Base-by-base conservation (phyloP, 2,113 vertebrate genomes). In the Acrocephalus arundinaceus region DNA sequence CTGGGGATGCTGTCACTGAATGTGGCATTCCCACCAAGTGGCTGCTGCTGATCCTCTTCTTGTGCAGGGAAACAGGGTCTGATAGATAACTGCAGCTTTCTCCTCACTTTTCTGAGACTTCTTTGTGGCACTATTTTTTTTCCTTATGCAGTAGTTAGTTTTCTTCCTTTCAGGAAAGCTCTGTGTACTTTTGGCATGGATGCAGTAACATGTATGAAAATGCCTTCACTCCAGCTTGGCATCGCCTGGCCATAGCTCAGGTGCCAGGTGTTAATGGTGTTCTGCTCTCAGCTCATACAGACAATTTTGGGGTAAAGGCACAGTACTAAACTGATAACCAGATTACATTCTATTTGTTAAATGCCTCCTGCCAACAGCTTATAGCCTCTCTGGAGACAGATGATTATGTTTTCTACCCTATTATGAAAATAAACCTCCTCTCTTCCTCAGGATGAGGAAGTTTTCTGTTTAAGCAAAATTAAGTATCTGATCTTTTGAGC, bases 161-260 rank as follows among this genome's bases (percentile, higher is more conserved):
- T 70, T 84, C 39, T 58, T 61, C 11, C 9, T 70, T 65, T 68
- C 22, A 27, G 57, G 62, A 83, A 66, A 49, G 28, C 23, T 87
- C 81, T 43, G 24, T 21, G 8, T 35, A 2, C 27, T n/a, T 22
- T 68, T 73, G 43, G 37, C 19, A 8, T 57, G 45, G 55, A 37
- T 61, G 49, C 2, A 6, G 35, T 33, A 55, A 48, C 0, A 0
- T 31, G n/a, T 48, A 13, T 58, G 51, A 66, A 73, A 35, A 35
- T 30, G 30, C 41, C 48, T 55, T 85, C 24, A 4, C 39, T 74
- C 23, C 61, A 55, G 74, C 48, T 62, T 62, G 51, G 68, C 67
- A 6, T 46, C 1, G 2, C 39, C 41, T 54, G 62, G 41, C 59
- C 35, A 3, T 15, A 31, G 61, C 52, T 75, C 0, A 0, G 20